Evolutionary conservation across 2,797 vertebrate genomes (phyloP), one percentile per base, ranked within the genome.

Genomic region (Picus viridis): DNA sequence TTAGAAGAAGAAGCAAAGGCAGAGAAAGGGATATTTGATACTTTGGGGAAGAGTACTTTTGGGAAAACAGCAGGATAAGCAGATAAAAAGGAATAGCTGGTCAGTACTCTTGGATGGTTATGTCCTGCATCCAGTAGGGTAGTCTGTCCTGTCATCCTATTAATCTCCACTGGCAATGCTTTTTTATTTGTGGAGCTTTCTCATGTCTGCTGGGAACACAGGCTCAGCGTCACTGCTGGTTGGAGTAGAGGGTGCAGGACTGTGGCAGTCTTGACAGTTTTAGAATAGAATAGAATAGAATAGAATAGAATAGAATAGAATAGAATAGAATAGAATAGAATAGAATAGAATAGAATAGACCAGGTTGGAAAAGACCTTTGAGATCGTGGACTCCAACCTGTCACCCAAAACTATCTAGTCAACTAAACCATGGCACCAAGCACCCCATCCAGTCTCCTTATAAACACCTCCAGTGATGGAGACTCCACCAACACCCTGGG

Each of bases 161-260:
- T 24, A 69, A 64, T 58, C 9, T 39, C 11, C 29, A 26, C 6
- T 53, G 14, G 19, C 43, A 64, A 8, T 13, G 22, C 27, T 30
- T 68, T 39, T 15, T 57, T 51, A 34, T 16, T 36, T 20, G 27
- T 5, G 5, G 30, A 62, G 26, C 34, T 27, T 15, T 62, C 26
- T 4, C 7, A 3, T 5, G 1, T 22, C 45, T 81, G 19, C 53
- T 70, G n/a, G 32, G 32, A 71, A 10, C 16, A 30, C 19, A 32
- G 0, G 2, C 27, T 23, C 43, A 63, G 27, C 43, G 30, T 47
- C 1, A 2, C 45, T 61, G 71, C 45, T 36, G 26, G 26, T 5
- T 43, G 72, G 26, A 29, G 1, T 0, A 0, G 0, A 15, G 24
- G 1, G 15, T 29, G 22, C 1, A 3, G 45, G 39, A 20, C 51